Evolutionary conservation across 2,797 vertebrate species (phyloP), one percentile per base, ranked within the genome.

Genomic region (Eleutherodactylus coqui): DNA sequence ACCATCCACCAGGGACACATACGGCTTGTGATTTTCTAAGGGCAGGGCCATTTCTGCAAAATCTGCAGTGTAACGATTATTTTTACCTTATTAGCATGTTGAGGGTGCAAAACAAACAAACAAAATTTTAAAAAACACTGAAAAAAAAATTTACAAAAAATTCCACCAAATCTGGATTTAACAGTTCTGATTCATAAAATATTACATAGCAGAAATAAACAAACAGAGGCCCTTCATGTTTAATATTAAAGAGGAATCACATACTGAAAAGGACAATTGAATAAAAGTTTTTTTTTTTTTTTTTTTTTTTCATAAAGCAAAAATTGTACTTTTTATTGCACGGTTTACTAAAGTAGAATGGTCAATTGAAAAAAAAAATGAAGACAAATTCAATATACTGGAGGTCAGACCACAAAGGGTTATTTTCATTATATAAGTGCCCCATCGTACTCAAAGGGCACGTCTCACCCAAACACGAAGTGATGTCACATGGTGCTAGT

Each of bases 1-100:
- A 87, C 72, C 75, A 69, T 79, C 75, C 62, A 55, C 49, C 78
- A 75, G 81, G 64, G 67, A 83, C 75, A 64, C 43, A 75, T 27
- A 79, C 32, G 81, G 55, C 27, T 62, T 34, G 41, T 73, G 43
- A 32, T 27, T 58, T 64, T 38, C n/a, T 49, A 21, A 83, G 41
- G 69, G 19, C 3, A 2, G 14, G 51, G n/a, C 36, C 41, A 29
- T 43, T 49, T 58, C 29, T 41, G 53, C 32, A 70, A 45, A 53
- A 34, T 13, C 45, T 76, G 13, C 36, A 78, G 53, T 60, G 55
- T 41, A 58, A 78, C 38, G 49, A 38, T 43, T 47, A 51, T 53
- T 38, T 16, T 34, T 83, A 55, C 51, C n/a, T 27, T n/a, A n/a
- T n/a, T 38, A 38, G 47, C 55, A 27, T 51, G 55, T 47, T 49